Evolutionary conservation across 2,113 vertebrate genomes (phyloP).

Genomic region (Oenanthe oenanthe): DNA sequence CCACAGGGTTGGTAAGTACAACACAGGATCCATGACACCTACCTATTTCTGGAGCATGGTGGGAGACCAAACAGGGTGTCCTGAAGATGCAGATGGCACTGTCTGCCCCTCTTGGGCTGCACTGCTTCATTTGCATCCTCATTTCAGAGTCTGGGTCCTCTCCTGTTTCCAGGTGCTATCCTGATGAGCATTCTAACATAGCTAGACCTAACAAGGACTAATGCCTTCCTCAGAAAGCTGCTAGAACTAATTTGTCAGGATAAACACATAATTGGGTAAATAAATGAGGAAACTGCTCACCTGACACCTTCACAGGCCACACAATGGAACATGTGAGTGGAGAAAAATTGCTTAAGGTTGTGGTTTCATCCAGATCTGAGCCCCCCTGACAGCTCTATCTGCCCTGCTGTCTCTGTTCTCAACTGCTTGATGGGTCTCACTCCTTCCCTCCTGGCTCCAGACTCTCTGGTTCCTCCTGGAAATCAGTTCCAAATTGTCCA

Average conservation of each 20-base stretch:
- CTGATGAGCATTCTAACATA: not conserved
- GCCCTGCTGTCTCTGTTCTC: not conserved
- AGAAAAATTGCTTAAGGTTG: not conserved
- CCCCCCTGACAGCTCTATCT: not conserved
- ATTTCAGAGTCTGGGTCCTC: not conserved
- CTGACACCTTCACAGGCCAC: not conserved
- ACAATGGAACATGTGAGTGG: not conserved
- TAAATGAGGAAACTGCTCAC: not conserved
- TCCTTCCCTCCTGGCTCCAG: not conserved
- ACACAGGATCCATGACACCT: not conserved
- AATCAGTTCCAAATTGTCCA: not conserved
- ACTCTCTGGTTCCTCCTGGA: not conserved
- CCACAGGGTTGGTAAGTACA: not conserved
- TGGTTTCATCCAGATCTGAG: not conserved
- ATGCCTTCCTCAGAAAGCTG: not conserved
- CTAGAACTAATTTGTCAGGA: not conserved
- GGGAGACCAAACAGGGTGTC: not conserved
- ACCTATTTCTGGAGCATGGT: not conserved
- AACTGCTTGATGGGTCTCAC: rapidly evolving
- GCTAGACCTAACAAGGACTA: too few relatives aligned
- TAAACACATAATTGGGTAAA: not conserved
- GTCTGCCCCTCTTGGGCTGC: not conserved
- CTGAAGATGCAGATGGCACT: not conserved
- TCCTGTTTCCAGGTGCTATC: not conserved
- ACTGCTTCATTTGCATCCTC: not conserved